Evolutionary conservation across 2,888 invertebrate species (phyloP), one percentile per base, ranked within the genome.

Genomic region (Parasteatoda lunata): DNA sequence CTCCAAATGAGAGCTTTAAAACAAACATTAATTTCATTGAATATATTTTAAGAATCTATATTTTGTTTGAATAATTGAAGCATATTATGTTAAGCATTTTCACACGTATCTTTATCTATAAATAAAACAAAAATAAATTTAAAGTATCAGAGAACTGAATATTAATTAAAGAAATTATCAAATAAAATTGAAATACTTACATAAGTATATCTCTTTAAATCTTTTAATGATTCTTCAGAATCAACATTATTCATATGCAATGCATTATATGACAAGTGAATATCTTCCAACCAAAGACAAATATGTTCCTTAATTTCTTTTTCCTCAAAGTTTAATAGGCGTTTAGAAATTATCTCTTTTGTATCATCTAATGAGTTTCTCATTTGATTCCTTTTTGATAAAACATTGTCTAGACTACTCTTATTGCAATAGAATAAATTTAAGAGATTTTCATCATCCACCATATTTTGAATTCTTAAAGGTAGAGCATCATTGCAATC

Each of bases 201-300:
- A 64, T n/a, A 71, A 51, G 71, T 13, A 5, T 83, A 65, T 54
- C 5, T 51, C 65, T 51, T 30, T n/a, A 65, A 59, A 45, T 49
- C 45, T 71, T 71, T 70, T 13, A 83, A 1, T 0, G 77, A 70
- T 71, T 5, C 51, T 30, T 47, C 3, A 65, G 51, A 30, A 48
- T 9, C 8, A 45, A 66, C 9, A 11, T 15, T 13, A n/a, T 75
- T 13, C 3, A n/a, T 66, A 4, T 13, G 11, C 13, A 47, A 30
- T 15, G 45, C 9, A 30, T 13, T n/a, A 8, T 59, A 78, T 30
- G 54, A 13, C 6, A 71, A 48, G 30, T 72, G 69, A 11, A 71
- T 47, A 71, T 80, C 71, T 54, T 70, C 49, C 11, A 70, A 5
- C 80, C 79, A 85, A 3, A 66, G 5, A 52, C 66, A 47, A 8